Evolutionary conservation across 30 jellyfish, hydroid and myxozoan genomes (phyloP), one percentile per base, ranked within the genome.

Genomic region (Rhopilema esculentum): DNA sequence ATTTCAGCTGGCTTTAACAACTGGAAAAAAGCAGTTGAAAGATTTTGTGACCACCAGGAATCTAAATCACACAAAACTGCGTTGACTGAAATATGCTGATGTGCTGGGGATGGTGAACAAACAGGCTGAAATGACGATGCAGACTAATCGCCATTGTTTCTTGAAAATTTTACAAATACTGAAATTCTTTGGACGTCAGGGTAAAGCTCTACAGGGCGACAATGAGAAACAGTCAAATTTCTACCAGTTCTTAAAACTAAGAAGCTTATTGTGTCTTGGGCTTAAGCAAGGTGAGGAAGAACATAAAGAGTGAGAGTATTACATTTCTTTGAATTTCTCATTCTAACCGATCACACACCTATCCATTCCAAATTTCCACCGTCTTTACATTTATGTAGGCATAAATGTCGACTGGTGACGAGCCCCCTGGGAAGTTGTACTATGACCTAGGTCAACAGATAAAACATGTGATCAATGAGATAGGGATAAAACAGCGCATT

Each of bases 171-270:
- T 74, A n/a, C 80, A 85, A 48, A 33, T 69, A 4, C n/a, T 86
- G 25, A 74, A 64, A 53, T 86, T 27, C 40, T 72, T 75, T 51
- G 84, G 89, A 16, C 71, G 91, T 19, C 95, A 86, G 77, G 95
- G 95, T n/a, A 30, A 74, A 24, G 95, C 95, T 63, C 51, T 86
- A 19, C 90, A 84, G 49, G 91, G 91, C 19, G 91, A 86, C 29
- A 62, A n/a, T 4, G 87, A 83, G 27, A 91, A 86, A 63, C 75
- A 75, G 29, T 72, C 93, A 18, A 85, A 75, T 27, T 85, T 85
- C 40, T 16, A 24, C 28, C 93, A 85, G 84, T 69, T 85, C 20
- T 57, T 74, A 18, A 85, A 74, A 25, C 65, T 49, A 16, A 53
- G 91, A 27, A 21, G 66, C 12, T 72, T 66, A 57, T 67, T 51